Evolutionary conservation across 2,888 invertebrate genomes (phyloP), one percentile per base, ranked within the genome.

Genomic region (Nineta flava): DNA sequence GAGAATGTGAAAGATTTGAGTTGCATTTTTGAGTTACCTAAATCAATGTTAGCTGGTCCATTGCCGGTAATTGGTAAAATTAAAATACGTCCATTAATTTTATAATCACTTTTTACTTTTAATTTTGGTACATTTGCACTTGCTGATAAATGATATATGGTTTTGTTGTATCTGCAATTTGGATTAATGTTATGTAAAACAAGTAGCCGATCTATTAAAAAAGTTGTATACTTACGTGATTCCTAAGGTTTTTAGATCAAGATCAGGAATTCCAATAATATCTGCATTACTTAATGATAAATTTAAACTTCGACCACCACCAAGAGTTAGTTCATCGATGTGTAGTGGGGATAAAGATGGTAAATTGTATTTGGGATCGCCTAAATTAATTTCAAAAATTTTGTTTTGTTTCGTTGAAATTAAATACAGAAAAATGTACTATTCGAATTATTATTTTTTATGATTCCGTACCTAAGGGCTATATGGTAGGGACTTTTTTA

Each of bases 41-140:
- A 59, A 1, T 57, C 60, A 13, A 63, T 56, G 48, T 61, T 60
- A 4, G 59, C 58, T 4, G 59, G 60, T n/a, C 65, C 65, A 34
- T 57, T 52, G 45, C 63, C 65, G 13, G 53, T 55, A 38, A 64
- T 59, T 1, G 61, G 59, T 13, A 65, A 50, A 19, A 62, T 53
- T 13, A 63, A 52, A 43, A 65, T 57, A 50, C 58, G 56, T 21
- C 63, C 65, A 34, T 60, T 57, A 5, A 64, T 57, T 16, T 59
- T 58, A 49, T 65, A 65, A 10, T 59, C 51, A 6, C 59, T 57
- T 13, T 54, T 34, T 9, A 64, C 43, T 15, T 54, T 56, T 13
- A 58, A 44, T 1, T 34, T 40, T 5, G 58, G 55, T 9, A 57
- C 53, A 19, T 47, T 9, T 7, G 59, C 41, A 1, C 52, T 47